Percentiles rank a stretch among this genome's conserved stretches.
These are phyloP conservation scores for Cepphus grylle DNA, from an alignment of 2,113 vertebrate species.

Conservation along the genomic window DNA sequence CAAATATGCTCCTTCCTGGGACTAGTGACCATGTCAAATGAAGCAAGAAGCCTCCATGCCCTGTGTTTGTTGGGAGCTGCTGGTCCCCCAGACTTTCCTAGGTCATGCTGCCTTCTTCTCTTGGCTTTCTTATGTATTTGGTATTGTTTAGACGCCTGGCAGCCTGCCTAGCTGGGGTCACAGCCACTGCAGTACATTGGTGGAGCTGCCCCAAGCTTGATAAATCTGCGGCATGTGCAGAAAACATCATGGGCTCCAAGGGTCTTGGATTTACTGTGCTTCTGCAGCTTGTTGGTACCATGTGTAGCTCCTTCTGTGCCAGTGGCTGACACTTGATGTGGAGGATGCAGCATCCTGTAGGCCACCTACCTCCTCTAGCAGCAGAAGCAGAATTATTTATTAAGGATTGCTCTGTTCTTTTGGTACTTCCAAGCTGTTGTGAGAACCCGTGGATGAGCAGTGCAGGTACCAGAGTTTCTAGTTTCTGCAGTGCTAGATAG, in stretches of 20 bases:
- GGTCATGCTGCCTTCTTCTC: not conserved
- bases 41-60: not conserved
- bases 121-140: not conserved
- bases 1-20: not conserved
- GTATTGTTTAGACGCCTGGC: not conserved
- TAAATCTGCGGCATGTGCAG: not conserved
- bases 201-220: not conserved
- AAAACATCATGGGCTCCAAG: not conserved
- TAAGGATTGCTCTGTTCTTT: not conserved
- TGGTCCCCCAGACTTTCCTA: not conserved
- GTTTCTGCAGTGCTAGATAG: not conserved
- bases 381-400: not conserved
- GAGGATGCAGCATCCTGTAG: not conserved
- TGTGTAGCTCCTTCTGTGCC: not conserved
- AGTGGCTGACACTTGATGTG: not conserved
- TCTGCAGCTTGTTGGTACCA: not conserved
- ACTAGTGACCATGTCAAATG: not conserved
- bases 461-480: not conserved
- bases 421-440: not conserved
- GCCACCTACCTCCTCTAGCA: not conserved
- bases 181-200: not conserved
- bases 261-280: not conserved
- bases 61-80: not conserved
- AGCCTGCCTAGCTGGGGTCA: not conserved
- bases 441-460: not conserved